Evolutionary conservation across 2,113 vertebrate genomes (phyloP).

Genomic region (Daubentonia madagascariensis): DNA sequence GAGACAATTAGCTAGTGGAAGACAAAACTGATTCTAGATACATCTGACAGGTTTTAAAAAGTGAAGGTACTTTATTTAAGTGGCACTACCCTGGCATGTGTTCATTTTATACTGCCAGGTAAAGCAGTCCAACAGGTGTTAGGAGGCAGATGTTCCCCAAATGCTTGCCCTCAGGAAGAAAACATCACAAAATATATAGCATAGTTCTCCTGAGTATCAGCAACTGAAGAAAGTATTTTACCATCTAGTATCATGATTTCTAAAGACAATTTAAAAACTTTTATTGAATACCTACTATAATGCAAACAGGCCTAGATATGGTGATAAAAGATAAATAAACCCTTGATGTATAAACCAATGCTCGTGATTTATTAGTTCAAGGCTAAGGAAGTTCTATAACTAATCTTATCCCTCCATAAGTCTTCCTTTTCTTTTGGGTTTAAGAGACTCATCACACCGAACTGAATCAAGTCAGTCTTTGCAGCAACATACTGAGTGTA

Average conservation of each 20-base stretch:
- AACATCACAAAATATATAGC: constrained; percentile 44
- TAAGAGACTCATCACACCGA: not conserved
- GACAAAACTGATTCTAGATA: not conserved
- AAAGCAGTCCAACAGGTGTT: constrained; percentile 53
- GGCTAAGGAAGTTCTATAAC: not conserved
- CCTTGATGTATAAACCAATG: not conserved
- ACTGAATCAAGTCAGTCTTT: not conserved
- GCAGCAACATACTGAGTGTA: not conserved
- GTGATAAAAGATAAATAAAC: not conserved
- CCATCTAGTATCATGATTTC: not conserved
- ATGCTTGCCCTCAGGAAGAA: constrained; percentile 34
- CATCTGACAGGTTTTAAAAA: not conserved
- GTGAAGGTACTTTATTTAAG: not conserved
- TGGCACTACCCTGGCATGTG: not conserved
- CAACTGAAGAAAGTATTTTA: constrained; percentile 24
- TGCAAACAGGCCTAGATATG: not conserved
- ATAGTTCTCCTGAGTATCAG: not conserved
- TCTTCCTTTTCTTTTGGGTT: not conserved
- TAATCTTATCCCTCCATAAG: not conserved
- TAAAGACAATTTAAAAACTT: not conserved
- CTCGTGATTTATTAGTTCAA: not conserved
- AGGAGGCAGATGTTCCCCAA: constrained; percentile 64
- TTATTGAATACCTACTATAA: not conserved
- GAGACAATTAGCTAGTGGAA: not conserved
- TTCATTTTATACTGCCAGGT: not conserved